Conservation (phyloP, 2,113 vertebrate species). For the Platysteira castanea region DNA sequence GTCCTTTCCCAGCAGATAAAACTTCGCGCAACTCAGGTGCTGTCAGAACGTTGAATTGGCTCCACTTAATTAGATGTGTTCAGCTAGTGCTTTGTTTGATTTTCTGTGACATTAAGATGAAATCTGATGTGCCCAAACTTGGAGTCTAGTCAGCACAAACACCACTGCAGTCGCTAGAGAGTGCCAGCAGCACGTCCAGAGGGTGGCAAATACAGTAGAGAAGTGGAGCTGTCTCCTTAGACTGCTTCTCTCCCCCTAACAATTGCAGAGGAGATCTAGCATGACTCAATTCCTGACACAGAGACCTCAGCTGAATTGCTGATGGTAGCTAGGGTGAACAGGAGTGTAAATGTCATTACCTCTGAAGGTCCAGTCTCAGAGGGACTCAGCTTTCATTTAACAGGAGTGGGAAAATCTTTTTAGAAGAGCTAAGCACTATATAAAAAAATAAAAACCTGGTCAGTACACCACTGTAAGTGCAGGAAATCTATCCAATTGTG, state of each 20-base stretch:
- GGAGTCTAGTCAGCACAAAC: neutral
- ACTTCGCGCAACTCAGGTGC: neutral
- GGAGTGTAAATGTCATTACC: neutral
- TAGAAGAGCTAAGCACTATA: neutral
- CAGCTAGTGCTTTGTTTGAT: neutral
- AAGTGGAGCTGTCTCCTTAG: neutral
- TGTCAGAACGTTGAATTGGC: neutral
- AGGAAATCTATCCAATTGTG: neutral
- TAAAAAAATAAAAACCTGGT: neutral
- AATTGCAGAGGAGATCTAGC: neutral
- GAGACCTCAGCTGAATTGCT: neutral
- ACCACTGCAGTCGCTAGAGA: neutral
- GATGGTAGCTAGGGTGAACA: neutral
- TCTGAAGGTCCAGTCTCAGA: neutral
- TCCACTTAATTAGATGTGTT: neutral
- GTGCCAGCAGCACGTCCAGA: neutral
- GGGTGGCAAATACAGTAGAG: fast-evolving
- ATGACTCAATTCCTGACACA: neutral
- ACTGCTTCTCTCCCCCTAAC: neutral
- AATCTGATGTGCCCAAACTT: neutral
- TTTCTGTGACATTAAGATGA: neutral
- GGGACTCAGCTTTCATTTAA: neutral
- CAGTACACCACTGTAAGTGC: neutral
- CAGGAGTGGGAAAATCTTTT: neutral
- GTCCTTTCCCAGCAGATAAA: neutral